These are phyloP conservation scores for Morpho achilles DNA, from an alignment of 2,888 invertebrate species.

Conservation along the genomic window DNA sequence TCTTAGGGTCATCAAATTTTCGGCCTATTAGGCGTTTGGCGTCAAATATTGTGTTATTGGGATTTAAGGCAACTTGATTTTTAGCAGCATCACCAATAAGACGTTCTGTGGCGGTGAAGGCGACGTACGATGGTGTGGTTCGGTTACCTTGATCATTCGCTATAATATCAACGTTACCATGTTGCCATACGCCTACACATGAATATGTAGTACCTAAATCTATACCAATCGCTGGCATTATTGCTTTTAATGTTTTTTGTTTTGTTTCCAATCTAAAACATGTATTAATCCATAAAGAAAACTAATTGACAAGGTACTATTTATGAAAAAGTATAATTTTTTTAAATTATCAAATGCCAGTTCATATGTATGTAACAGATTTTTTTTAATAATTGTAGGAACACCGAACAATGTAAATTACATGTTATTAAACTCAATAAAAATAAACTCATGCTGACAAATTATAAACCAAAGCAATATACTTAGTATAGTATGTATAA, in stretches of 20 bases:
- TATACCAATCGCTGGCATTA: conserved; percentile 73
- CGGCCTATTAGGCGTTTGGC: conserved; percentile 91
- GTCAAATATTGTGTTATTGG: conserved; percentile 87
- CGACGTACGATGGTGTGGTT: conserved; percentile 86
- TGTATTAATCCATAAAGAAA: too few species aligned
- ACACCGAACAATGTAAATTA: too few species aligned
- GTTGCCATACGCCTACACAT: conserved; percentile 73
- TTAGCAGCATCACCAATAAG: conserved; percentile 85
- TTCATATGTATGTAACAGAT: neutral
- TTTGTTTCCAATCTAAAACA: too few species aligned
- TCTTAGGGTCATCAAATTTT: conserved; percentile 85
- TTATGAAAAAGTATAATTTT: neutral
- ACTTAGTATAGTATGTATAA: too few species aligned
- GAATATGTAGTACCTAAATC: conserved; percentile 78
- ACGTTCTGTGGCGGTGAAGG: conserved; percentile 81
- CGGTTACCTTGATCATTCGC: conserved; percentile 83
- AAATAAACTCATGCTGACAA: too few species aligned
- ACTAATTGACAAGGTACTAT: conserved; percentile 1
- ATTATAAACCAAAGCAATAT: too few species aligned
- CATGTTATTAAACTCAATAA: too few species aligned
- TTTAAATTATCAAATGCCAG: neutral
- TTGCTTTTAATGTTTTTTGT: conserved; percentile 14
- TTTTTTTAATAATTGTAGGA: too few species aligned
- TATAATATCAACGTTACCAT: conserved; percentile 87
- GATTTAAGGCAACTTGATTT: conserved; percentile 85